phyloP scores from a whole-genome alignment of 2,797 vertebrate genomes.

The Zenarchopterus dispar region DNA sequence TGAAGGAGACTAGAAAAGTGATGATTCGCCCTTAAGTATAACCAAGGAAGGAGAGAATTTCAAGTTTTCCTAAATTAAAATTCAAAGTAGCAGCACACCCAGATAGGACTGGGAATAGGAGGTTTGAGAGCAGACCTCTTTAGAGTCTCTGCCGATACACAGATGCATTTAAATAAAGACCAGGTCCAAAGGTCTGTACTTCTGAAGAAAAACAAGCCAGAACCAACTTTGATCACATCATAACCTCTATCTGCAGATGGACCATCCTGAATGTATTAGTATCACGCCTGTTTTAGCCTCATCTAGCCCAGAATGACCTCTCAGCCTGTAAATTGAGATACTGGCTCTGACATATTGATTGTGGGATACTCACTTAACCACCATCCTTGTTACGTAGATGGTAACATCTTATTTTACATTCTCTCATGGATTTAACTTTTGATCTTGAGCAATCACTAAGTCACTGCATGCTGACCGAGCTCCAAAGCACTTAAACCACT shows the following conservation, averaged over 20 bases:
- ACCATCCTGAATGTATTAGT: neutral
- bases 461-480: conserved; percentile 30
- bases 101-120: conserved; percentile 45
- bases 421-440: conserved; percentile 47
- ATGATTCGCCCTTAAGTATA: conserved; percentile 26
- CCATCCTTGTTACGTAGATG: conserved; percentile 31
- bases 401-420: conserved; percentile 45
- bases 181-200: neutral
- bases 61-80: conserved; percentile 54
- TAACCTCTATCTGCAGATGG: conserved; percentile 32
- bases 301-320: conserved; percentile 34
- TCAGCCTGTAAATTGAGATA: conserved; percentile 59
- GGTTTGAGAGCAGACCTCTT: conserved; percentile 36
- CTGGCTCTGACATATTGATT: conserved; percentile 64
- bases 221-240: conserved; percentile 46
- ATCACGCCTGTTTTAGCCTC: conserved; percentile 45
- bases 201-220: conserved; percentile 27
- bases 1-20: conserved; percentile 24
- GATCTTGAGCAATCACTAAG: conserved; percentile 50
- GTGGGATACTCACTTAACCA: conserved; percentile 56
- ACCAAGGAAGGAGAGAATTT: conserved; percentile 15
- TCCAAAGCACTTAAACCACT: conserved; percentile 38
- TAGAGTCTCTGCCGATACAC: conserved; percentile 25
- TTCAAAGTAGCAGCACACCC: conserved; percentile 53
- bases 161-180: conserved; percentile 56